These are phyloP conservation scores for Cepaea hortensis DNA, from an alignment of 2,888 invertebrate genomes.

Conservation along the genomic window DNA sequence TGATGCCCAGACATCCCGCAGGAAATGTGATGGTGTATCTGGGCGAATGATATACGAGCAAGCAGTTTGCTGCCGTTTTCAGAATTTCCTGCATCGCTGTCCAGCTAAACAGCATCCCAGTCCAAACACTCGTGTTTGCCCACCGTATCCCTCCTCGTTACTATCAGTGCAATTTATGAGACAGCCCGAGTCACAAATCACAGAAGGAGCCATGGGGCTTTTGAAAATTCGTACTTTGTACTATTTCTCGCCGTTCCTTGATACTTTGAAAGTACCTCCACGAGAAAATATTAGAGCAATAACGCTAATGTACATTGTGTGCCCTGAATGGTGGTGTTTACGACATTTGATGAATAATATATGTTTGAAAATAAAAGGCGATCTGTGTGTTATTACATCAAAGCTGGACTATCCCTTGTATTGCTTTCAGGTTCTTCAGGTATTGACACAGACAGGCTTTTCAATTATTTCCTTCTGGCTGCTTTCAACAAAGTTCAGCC, in stretches of 20 bases:
- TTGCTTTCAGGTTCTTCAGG: neutral
- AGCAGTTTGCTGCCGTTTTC: conserved; percentile 18
- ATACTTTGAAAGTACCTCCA: conserved; percentile 1
- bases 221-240: conserved; percentile 36
- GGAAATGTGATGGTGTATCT: neutral
- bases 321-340: neutral
- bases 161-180: conserved; percentile 45
- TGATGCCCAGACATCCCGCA: neutral
- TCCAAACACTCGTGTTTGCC: conserved; percentile 42
- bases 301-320: conserved; percentile 24
- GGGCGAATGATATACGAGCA: conserved; percentile 24
- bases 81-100: conserved; percentile 21
- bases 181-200: conserved; percentile 40
- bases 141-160: conserved; percentile 7
- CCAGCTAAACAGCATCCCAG: conserved; percentile 31
- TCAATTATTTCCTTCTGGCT: neutral
- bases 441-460: neutral
- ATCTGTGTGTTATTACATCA: neutral
- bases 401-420: neutral
- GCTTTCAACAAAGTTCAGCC: neutral
- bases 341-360: conserved; percentile 28
- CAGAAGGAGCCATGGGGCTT: neutral
- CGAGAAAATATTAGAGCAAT: conserved; percentile 22
- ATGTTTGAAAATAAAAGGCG: neutral
- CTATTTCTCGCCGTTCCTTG: neutral